Conservation (phyloP, 2,797 vertebrate species). For the Callimico goeldii region DNA sequence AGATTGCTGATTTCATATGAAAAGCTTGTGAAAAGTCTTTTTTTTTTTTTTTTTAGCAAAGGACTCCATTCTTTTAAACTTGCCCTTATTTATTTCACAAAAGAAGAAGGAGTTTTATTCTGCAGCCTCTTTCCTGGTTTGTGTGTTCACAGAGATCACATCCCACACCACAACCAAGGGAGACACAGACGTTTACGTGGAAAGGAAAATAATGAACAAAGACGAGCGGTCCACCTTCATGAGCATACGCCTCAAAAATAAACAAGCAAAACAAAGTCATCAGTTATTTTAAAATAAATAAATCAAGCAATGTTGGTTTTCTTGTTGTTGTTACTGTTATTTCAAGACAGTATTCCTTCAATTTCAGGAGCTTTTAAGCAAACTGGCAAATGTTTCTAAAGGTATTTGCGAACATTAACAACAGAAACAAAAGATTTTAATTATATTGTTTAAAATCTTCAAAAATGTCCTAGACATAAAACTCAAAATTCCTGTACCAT, state of each 20-base stretch:
- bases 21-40: background rate
- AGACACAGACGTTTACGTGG: background rate
- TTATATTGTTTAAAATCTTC: slow-evolving; percentile 14
- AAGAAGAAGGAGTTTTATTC: background rate
- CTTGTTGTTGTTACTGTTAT: background rate
- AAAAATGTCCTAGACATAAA: background rate
- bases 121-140: background rate
- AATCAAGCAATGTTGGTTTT: background rate
- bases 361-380: slow-evolving; percentile 35
- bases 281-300: slow-evolving; percentile 36
- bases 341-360: background rate
- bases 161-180: background rate
- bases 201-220: slow-evolving; percentile 18
- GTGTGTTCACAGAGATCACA: background rate
- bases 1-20: slow-evolving; percentile 30
- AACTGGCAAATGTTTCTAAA: slow-evolving; percentile 43
- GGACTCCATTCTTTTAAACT: background rate
- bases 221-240: background rate
- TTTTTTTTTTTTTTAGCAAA: background rate
- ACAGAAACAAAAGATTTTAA: slow-evolving; percentile 41
- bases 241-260: background rate
- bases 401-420: background rate
- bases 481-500: slow-evolving; percentile 29
- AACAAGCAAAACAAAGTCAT: slow-evolving; percentile 18
- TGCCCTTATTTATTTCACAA: background rate